Evolutionary conservation across 2,797 vertebrate genomes (phyloP).

Genomic region (Girardinus metallicus): DNA sequence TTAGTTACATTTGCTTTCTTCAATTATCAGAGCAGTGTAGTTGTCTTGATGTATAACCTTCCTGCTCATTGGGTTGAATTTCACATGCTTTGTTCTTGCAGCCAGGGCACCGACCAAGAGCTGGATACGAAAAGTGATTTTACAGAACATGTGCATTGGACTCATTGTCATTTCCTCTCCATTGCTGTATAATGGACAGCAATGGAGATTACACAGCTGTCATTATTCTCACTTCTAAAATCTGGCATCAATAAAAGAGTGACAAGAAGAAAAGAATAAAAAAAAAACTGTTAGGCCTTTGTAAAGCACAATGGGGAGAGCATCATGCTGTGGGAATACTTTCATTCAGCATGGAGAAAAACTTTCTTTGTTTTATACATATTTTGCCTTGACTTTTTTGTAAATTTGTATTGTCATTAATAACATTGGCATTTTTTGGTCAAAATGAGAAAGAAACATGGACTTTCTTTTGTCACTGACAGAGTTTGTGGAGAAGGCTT

Average conservation of each 20-base stretch:
- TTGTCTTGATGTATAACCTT: conserved; percentile 50
- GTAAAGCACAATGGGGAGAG: background rate
- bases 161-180: background rate
- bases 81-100: background rate
- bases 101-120: background rate
- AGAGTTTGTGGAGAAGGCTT: too few species aligned
- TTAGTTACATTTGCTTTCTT: conserved; percentile 1
- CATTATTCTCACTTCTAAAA: background rate
- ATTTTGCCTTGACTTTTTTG: too few species aligned
- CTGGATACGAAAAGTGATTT: background rate
- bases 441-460: too few species aligned
- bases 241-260: background rate
- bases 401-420: too few species aligned
- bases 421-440: too few species aligned
- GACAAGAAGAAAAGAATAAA: background rate
- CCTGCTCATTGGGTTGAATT: background rate
- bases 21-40: conserved; percentile 59
- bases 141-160: background rate
- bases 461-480: too few species aligned
- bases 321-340: background rate
- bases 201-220: too few species aligned
- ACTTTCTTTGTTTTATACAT: background rate
- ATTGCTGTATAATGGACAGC: too few species aligned
- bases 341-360: background rate
- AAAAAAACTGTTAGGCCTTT: background rate